Conservation (phyloP, 1,140 invertebrate species). For the Cotesia chilonis region DNA sequence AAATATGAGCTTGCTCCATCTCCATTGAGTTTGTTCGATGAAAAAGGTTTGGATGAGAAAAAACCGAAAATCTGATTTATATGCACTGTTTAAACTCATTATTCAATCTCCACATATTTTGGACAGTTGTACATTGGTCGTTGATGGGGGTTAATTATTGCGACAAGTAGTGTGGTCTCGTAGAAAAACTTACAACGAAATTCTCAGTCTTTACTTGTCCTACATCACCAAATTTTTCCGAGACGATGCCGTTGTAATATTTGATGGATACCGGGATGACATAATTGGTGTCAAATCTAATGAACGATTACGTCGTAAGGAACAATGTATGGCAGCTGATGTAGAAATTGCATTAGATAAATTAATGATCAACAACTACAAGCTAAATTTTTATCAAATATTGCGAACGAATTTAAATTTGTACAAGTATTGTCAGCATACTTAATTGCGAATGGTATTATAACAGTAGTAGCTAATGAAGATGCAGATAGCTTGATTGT, state of each 20-base stretch:
- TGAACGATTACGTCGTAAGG: constrained; percentile 25
- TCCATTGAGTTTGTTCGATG: constrained; percentile 52
- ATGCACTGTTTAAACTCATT: constrained; percentile 28
- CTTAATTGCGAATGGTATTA: constrained; percentile 5
- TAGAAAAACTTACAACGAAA: constrained; percentile 6
- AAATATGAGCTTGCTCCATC: constrained; percentile 54
- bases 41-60: constrained; percentile 53
- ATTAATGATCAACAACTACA: constrained; percentile 8
- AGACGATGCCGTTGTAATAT: constrained; percentile 23
- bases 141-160: constrained; percentile 40
- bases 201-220: neutral
- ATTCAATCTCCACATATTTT: constrained; percentile 41
- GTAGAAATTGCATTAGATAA: constrained; percentile 20
- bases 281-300: constrained; percentile 28
- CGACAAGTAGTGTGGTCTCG: constrained; percentile 37
- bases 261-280: constrained; percentile 31
- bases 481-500: constrained; percentile 28
- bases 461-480: constrained; percentile 16
- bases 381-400: constrained; percentile 28
- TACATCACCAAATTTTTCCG: constrained; percentile 21
- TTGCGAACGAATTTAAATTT: constrained; percentile 28
- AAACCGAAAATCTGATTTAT: constrained; percentile 53
- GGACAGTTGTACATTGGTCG: constrained; percentile 15
- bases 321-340: constrained; percentile 27
- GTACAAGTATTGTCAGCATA: constrained; percentile 27